Conservation (phyloP, 2,888 invertebrate species). For the Tenthredo notha region DNA sequence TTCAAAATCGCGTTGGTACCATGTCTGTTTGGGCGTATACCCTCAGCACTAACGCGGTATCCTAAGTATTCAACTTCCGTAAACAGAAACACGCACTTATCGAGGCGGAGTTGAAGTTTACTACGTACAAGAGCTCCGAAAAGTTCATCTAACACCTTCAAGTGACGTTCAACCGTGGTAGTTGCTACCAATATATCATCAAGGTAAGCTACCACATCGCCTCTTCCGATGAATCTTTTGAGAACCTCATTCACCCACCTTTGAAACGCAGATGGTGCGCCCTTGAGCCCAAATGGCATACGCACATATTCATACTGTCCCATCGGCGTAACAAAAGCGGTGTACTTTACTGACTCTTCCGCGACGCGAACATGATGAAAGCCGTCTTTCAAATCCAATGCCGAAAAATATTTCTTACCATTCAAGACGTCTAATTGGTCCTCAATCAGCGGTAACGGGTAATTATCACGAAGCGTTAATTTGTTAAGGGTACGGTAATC, state of each 20-base stretch:
- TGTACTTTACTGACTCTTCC: constrained; percentile 64
- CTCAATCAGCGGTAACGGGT: constrained; percentile 64
- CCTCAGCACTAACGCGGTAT: constrained; percentile 55
- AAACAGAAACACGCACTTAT: constrained; percentile 60
- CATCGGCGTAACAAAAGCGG: constrained; percentile 65
- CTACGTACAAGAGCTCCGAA: constrained; percentile 21
- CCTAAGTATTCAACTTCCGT: constrained; percentile 60
- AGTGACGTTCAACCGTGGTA: constrained; percentile 46
- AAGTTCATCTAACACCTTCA: constrained; percentile 50
- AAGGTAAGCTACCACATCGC: constrained; percentile 51
- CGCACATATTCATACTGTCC: constrained; percentile 68
- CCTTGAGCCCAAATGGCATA: constrained; percentile 57
- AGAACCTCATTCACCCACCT: constrained; percentile 53
- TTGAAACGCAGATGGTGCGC: constrained; percentile 48
- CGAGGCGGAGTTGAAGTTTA: constrained; percentile 54
- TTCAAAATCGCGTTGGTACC: constrained; percentile 57
- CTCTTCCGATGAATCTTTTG: constrained; percentile 20
- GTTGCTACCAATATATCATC: constrained; percentile 55
- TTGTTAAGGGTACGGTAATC: constrained; percentile 66
- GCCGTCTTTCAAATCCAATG: constrained; percentile 67
- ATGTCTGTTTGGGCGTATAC: constrained; percentile 58
- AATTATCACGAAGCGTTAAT: constrained; percentile 63
- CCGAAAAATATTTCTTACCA: constrained; percentile 64
- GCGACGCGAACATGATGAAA: constrained; percentile 66
- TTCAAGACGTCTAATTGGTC: constrained; percentile 64